Evolutionary conservation across 2,888 invertebrate genomes (phyloP), one percentile per base, ranked within the genome.

Genomic region (Plusia festucae): DNA sequence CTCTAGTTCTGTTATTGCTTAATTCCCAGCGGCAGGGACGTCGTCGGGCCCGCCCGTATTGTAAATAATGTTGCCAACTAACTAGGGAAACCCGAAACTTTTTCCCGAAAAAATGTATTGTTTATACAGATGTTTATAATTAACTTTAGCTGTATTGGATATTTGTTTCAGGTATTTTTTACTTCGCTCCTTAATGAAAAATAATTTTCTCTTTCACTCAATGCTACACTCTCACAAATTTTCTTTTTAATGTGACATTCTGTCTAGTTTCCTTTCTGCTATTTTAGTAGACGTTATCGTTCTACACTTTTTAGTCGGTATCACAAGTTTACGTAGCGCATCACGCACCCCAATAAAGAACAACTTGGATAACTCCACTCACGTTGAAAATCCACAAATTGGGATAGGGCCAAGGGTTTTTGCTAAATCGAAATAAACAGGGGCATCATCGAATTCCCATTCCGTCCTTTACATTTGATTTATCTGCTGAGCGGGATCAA

Each of bases 401-500:
- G 78, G 72, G 76, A 80, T 78, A 73, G 83, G 82, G 83, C 78
- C 78, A 74, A 78, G 82, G 86, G 84, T 84, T 83, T 81, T 71
- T 70, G 70, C 78, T 82, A 86, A 86, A 85, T 88, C 83, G 84
- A 86, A 87, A 82, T 86, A 86, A 85, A 85, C 80, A 85, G 79
- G 76, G 84, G 86, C 87, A 89, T 90, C 90, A 92, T 91, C 88
- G 90, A 85, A 88, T 89, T 87, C 88, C 86, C 89, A 89, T 91
- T 91, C 84, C 84, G 85, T 87, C 87, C 87, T 87, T 76, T 86
- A 88, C 90, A 86, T 92, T 91, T 93, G 93, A 93, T 92, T 92
- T 93, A 93, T 93, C 91, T 88, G 87, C 77, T 83, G 85, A 90
- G 84, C 84, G 86, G 91, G 90, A 91, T 93, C 90, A 90, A 86